Evolutionary conservation across 53 echinoderm and acorn worm species (phyloP).

Genomic region (Temnopleurus reevesii): DNA sequence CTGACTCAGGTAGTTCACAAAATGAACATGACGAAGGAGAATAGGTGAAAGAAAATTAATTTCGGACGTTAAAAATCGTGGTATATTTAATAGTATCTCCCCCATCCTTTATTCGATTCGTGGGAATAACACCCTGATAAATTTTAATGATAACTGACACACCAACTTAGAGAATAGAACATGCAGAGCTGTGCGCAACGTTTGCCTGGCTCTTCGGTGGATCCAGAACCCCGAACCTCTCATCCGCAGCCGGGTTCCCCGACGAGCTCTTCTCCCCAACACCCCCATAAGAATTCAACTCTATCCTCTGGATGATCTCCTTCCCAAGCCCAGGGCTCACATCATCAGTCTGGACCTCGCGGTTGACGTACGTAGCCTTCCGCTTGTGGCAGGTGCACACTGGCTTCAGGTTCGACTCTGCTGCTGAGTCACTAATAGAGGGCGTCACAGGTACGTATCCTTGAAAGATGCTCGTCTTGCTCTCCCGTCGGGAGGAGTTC

Average conservation of each 20-base stretch:
- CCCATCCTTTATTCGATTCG: too few relatives aligned
- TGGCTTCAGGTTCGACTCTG: background rate
- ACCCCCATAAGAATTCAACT: background rate
- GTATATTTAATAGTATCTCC: too few relatives aligned
- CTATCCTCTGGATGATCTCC: background rate
- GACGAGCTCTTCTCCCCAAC: background rate
- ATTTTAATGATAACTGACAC: too few relatives aligned
- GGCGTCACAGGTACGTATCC: conserved; percentile 32
- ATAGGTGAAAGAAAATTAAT: too few relatives aligned
- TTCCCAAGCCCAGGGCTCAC: background rate
- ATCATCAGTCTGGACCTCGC: conserved; percentile 6
- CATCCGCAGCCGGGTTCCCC: background rate
- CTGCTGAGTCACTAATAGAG: background rate
- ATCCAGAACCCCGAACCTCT: background rate
- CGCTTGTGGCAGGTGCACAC: background rate
- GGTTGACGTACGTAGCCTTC: background rate
- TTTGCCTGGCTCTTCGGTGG: background rate
- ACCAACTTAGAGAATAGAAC: background rate
- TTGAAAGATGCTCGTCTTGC: conserved; percentile 29
- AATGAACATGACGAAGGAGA: too few relatives aligned
- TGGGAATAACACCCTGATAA: too few relatives aligned
- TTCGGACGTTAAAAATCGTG: too few relatives aligned
- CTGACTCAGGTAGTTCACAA: too few relatives aligned
- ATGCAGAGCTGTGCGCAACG: conserved; percentile 49
- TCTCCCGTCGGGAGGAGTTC: background rate